Evolutionary conservation across 2,797 vertebrate species (phyloP), one percentile per base, ranked within the genome.

Genomic region (Pseudochaenichthys georgianus): DNA sequence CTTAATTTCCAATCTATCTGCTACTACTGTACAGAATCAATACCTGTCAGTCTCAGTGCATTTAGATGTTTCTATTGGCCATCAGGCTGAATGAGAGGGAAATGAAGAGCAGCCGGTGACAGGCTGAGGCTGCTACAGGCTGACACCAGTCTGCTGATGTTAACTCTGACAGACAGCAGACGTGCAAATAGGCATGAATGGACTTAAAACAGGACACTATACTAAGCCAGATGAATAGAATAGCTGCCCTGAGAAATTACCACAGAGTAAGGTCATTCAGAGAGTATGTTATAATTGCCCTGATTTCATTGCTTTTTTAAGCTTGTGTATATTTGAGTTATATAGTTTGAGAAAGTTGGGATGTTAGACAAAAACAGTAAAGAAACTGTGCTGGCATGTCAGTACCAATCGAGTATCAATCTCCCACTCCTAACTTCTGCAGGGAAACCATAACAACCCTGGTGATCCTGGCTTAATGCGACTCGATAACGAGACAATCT

Each of bases 111-210:
- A 59, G 48, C 28, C 68, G 31, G 85, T 80, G 83, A 84, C 77
- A 81, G 80, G 73, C 84, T 50, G 85, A 65, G 85, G 46, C 85
- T 57, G 83, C 81, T 86, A 90, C 87, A 66, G 86, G 60, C 84
- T 85, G 91, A 89, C 89, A 93, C 89, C 81, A 63, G 55, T 60
- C 71, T 78, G 66, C 71, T 71, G 71, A 31, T 41, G 53, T 70
- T 84, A 70, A 34, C 64, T 4, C 70, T 71, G 69, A 59, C 51
- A 21, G 43, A 78, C 63, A 69, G 50, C 28, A 86, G 58, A 80
- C 70, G 68, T 41, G 45, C 62, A 55, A 64, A 77, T 17, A 42
- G 31, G 10, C 67, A 53, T 60, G 41, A 87, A 77, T 28, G 15
- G 54, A 82, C 61, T 73, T 13, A 54, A 45, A 73, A 58, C 34